Conservation (phyloP, 2,797 vertebrate genomes). For the Hypotaenidia okinawae region DNA sequence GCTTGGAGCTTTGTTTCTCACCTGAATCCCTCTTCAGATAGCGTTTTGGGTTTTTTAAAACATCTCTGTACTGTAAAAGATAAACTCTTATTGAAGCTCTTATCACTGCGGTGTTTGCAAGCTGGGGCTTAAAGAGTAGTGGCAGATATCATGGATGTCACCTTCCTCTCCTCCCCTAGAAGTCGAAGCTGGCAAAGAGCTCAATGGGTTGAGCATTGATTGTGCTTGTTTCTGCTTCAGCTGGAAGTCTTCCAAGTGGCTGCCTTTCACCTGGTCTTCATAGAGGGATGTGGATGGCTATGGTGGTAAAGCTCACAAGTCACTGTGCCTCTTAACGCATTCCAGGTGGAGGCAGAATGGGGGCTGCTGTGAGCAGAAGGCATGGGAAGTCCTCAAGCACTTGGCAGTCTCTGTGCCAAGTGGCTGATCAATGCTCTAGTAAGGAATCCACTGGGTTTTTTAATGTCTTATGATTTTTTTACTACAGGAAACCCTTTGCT, state of each 20-base stretch:
- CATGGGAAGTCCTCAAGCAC: fast-evolving
- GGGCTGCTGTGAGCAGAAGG: neutral
- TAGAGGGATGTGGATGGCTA: neutral
- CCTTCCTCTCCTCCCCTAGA: neutral
- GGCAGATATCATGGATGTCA: neutral
- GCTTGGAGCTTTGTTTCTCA: neutral
- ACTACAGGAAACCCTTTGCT: neutral
- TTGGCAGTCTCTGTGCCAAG: fast-evolving
- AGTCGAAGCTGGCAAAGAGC: neutral
- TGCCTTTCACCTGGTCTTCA: neutral
- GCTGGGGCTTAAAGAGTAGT: neutral
- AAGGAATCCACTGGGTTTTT: neutral
- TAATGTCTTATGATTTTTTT: neutral
- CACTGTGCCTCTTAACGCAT: neutral
- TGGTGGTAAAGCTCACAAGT: neutral
- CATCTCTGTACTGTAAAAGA: neutral
- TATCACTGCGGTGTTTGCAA: neutral
- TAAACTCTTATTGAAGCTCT: neutral
- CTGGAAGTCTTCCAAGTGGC: neutral
- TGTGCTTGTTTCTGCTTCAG: neutral
- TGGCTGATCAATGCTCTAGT: neutral
- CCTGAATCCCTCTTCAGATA: neutral
- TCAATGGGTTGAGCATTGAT: no score
- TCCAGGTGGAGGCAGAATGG: fast-evolving
- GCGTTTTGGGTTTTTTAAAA: neutral